A percentile compares a stretch with the other conserved stretches of the same genome.
Conservation (phyloP, 2,797 vertebrate species). For the Xenops minutus region DNA sequence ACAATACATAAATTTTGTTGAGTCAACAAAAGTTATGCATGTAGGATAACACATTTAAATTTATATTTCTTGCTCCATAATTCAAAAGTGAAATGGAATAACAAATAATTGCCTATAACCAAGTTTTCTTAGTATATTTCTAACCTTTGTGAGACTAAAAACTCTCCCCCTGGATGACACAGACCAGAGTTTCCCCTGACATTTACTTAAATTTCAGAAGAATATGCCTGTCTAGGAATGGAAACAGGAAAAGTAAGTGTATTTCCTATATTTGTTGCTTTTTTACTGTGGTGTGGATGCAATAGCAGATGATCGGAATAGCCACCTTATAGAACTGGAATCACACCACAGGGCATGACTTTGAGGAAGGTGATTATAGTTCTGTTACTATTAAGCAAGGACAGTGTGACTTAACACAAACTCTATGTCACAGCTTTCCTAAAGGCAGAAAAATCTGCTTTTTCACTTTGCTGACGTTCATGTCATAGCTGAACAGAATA, state of each 20-base stretch:
- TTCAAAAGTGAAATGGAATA: neutral
- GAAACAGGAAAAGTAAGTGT: neutral
- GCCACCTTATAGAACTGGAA: neutral
- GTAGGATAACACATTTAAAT: neutral
- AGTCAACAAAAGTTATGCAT: neutral
- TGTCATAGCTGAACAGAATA: neutral
- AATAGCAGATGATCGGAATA: neutral
- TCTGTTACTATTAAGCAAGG: neutral
- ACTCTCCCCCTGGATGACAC: neutral
- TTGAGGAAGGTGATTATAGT: neutral
- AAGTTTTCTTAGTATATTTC: neutral
- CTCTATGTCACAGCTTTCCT: neutral
- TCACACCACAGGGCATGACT: neutral
- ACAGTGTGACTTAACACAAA: neutral
- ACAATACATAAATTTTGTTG: slow-evolving; percentile 9
- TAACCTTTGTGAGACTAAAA: neutral
- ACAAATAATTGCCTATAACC: neutral
- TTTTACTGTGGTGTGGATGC: neutral
- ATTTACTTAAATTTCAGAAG: neutral
- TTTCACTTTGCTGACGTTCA: neutral
- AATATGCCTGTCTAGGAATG: neutral
- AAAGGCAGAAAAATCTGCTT: neutral
- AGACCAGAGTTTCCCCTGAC: neutral
- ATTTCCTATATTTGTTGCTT: neutral
- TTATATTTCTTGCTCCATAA: neutral